These are phyloP conservation scores for Dendrocincla tyrannina DNA, from an alignment of 2,797 vertebrate genomes.

Conservation along the genomic window DNA sequence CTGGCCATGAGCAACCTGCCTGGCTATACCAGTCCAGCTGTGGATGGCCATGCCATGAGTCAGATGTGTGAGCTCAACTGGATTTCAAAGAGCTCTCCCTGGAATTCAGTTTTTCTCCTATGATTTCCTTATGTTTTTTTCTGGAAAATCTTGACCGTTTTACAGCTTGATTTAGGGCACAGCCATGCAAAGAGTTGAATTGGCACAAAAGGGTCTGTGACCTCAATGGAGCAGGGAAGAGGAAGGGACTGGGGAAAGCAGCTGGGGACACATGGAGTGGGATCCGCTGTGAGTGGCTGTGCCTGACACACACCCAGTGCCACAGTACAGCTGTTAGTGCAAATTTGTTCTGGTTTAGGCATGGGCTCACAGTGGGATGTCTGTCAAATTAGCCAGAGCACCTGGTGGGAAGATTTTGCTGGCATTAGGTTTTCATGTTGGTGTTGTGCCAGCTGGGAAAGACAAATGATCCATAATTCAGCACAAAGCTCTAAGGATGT, in stretches of 20 bases:
- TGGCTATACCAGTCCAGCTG: not conserved
- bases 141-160: not conserved
- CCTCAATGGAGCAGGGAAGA: not conserved
- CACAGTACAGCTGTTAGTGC: not conserved
- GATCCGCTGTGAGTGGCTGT: not conserved
- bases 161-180: not conserved
- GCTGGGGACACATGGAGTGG: not conserved
- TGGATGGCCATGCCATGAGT: not conserved
- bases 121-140: not conserved
- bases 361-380: not conserved
- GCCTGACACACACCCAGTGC: not conserved
- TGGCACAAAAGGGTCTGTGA: not conserved
- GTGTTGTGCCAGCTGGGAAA: conserved; percentile 12
- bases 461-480: conserved; percentile 3
- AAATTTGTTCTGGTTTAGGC: conserved; percentile 29
- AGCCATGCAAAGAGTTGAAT: not conserved
- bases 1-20: not conserved
- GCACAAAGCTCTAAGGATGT: not conserved
- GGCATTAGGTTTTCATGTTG: not conserved
- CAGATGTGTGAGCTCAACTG: not conserved
- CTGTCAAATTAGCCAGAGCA: conserved; percentile 27
- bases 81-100: not conserved
- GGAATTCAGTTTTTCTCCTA: not conserved
- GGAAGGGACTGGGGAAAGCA: not conserved
- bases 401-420: conserved; percentile 59